Conservation (phyloP, 2,797 vertebrate genomes). For the Prionace glauca region DNA sequence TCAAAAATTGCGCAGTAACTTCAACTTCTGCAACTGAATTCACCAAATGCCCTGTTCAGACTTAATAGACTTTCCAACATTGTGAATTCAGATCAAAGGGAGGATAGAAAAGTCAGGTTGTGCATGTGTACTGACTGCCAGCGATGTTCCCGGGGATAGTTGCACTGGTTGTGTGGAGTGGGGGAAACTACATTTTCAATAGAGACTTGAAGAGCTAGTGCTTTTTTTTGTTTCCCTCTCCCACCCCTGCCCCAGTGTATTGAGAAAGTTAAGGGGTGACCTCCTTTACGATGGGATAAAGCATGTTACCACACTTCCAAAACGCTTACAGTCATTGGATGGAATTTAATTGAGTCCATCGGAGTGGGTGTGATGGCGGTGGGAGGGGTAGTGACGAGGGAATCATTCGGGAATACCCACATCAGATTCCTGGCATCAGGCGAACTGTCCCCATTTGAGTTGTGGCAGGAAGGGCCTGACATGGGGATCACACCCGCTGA, state of each 20-base stretch:
- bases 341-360: too few species aligned
- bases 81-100: neutral
- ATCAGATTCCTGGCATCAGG: too few species aligned
- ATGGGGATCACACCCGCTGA: too few species aligned
- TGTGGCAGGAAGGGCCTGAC: too few species aligned
- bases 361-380: too few species aligned
- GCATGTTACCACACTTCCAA: neutral
- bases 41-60: neutral
- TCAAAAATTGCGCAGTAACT: neutral
- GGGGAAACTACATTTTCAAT: neutral
- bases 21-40: neutral
- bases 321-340: too few species aligned
- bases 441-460: too few species aligned
- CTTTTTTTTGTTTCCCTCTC: neutral
- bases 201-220: neutral
- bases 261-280: neutral
- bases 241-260: too few species aligned
- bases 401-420: too few species aligned
- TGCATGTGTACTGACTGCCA: neutral
- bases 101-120: neutral
- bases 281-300: neutral
- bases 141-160: neutral
- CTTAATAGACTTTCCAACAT: neutral
- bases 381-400: too few species aligned
- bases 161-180: too few species aligned